phyloP scores from a whole-genome alignment of 2,888 invertebrate genomes.

The Ormyrus labotus region DNA sequence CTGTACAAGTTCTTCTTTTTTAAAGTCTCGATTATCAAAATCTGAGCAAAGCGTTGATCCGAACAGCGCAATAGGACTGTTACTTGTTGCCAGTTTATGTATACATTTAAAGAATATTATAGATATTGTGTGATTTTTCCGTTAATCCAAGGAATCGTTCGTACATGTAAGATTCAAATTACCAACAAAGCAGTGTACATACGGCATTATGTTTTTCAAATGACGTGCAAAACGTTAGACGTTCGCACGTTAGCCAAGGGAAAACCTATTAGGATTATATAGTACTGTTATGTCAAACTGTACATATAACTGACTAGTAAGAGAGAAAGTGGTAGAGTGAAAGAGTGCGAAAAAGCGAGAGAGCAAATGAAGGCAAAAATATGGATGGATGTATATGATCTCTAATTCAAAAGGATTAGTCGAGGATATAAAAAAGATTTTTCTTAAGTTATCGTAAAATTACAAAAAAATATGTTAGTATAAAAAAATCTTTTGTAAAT shows the following conservation, averaged over 20 bases:
- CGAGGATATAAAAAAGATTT: slow-evolving; percentile 41
- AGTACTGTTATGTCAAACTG: slow-evolving; percentile 55
- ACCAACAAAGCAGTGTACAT: slow-evolving; percentile 67
- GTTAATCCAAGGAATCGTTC: slow-evolving; percentile 74
- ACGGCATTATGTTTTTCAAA: slow-evolving; percentile 57
- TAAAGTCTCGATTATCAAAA: slow-evolving; percentile 32
- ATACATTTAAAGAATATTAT: slow-evolving; percentile 62
- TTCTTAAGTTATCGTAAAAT: slow-evolving; percentile 22
- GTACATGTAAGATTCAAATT: slow-evolving; percentile 70
- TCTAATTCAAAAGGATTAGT: slow-evolving; percentile 46
- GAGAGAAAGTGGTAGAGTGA: slow-evolving; percentile 19
- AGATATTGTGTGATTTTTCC: slow-evolving; percentile 70
- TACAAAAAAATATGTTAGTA: slow-evolving; percentile 20
- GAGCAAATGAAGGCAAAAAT: slow-evolving; percentile 2
- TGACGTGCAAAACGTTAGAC: slow-evolving; percentile 48
- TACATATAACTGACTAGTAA: slow-evolving; percentile 54
- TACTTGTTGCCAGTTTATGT: slow-evolving; percentile 75
- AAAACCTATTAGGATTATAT: slow-evolving; percentile 55
- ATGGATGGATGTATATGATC: slow-evolving; percentile 47
- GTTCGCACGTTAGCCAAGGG: slow-evolving; percentile 46
- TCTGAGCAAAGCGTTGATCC: slow-evolving; percentile 22
- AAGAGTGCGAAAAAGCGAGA: not conserved
- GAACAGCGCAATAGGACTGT: slow-evolving; percentile 68
- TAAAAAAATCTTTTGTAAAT: slow-evolving; percentile 44
- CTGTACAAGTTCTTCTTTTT: slow-evolving; percentile 25